Conservation (phyloP, 2,113 vertebrate species). For the Bujurquina vittata region DNA sequence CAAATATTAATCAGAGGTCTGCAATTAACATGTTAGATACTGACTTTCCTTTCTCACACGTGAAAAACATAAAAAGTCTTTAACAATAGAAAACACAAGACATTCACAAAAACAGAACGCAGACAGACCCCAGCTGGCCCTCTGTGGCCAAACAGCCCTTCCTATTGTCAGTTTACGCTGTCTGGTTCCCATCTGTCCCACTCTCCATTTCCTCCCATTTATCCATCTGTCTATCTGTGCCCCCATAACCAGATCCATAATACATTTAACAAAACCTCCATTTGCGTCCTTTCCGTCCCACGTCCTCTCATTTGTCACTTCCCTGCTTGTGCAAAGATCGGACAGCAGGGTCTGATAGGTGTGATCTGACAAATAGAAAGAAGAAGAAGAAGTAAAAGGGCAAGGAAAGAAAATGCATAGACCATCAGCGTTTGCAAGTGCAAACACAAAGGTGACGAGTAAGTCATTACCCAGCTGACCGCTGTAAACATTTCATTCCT, state of each 20-base stretch:
- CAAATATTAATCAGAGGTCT: neutral
- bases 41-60: neutral
- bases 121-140: slow-evolving; percentile 53
- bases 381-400: neutral
- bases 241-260: neutral
- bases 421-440: neutral
- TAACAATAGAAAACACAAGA: neutral
- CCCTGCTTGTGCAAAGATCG: neutral
- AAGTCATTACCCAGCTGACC: neutral
- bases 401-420: neutral
- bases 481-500: neutral
- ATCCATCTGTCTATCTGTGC: slow-evolving; percentile 18
- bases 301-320: neutral
- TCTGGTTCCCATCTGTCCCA: slow-evolving; percentile 62
- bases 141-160: slow-evolving; percentile 5
- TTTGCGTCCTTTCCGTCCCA: neutral
- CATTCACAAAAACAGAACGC: neutral
- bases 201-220: slow-evolving; percentile 13
- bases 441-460: neutral
- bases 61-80: neutral
- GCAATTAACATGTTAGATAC: neutral
- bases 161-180: slow-evolving; percentile 21
- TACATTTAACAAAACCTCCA: neutral
- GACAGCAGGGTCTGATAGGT: too few relatives aligned
- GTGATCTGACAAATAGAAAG: neutral